Percentiles rank a stretch among this genome's conserved stretches.
Conservation (phyloP, 1,140 invertebrate species). For the Sycobia sp. region DNA sequence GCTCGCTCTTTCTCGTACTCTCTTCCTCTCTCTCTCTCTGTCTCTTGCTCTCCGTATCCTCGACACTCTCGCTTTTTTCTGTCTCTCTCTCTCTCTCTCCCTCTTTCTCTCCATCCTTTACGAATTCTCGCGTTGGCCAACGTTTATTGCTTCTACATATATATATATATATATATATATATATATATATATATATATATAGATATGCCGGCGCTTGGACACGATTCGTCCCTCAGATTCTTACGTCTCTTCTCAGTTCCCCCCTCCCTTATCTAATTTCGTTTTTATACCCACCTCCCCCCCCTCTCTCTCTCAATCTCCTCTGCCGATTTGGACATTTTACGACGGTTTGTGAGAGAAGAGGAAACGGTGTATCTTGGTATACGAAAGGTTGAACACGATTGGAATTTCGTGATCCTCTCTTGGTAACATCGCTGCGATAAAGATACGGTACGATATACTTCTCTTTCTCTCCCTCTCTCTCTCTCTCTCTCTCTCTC, state of each 20-base stretch:
- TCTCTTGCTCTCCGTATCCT: too few relatives aligned
- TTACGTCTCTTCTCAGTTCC: slow-evolving; percentile 30
- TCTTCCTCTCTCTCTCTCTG: too few relatives aligned
- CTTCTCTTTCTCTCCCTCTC: slow-evolving; percentile 12
- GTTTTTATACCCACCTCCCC: slow-evolving; percentile 5
- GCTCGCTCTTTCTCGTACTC: not conserved
- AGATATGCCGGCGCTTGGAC: too few relatives aligned
- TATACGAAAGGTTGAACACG: slow-evolving; percentile 18
- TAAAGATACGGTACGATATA: slow-evolving; percentile 24
- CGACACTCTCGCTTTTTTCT: too few relatives aligned
- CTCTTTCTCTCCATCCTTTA: slow-evolving; percentile 28
- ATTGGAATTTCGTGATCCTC: slow-evolving; percentile 29
- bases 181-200: too few relatives aligned
- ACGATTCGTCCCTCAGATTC: slow-evolving; percentile 33
- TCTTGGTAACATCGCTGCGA: too few relatives aligned
- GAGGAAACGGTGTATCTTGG: not conserved
- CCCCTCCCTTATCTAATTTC: slow-evolving; percentile 28
- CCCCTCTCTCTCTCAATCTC: not conserved
- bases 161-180: too few relatives aligned
- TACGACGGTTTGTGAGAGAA: slow-evolving; percentile 18
- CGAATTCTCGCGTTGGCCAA: slow-evolving; percentile 40
- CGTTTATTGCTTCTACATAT: slow-evolving; percentile 55
- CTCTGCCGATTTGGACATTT: slow-evolving; percentile 22
- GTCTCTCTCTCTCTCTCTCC: too few relatives aligned
- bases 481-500: slow-evolving; percentile 31